Percentiles rank a stretch among this genome's conserved stretches.
Conservation (phyloP, 2,113 vertebrate species). For the Phodopus roborovskii region DNA sequence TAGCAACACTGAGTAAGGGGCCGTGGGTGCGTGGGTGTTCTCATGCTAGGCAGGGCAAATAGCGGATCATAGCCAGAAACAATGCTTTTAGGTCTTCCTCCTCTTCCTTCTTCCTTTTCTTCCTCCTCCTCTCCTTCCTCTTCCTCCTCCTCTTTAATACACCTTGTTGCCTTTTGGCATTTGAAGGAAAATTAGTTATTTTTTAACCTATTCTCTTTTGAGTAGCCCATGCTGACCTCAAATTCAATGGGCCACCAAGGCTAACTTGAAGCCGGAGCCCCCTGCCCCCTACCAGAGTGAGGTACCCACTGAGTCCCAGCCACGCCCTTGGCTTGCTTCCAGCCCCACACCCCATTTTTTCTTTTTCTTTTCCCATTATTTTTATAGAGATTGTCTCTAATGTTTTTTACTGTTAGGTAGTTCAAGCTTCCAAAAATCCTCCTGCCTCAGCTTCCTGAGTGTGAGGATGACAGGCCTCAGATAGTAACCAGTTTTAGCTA, state of each 20-base stretch:
- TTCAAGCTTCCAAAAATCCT: not conserved
- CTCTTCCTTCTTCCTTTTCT: not conserved
- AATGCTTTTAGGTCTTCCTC: not conserved
- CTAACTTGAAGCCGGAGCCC: not conserved
- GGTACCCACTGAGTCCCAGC: not conserved
- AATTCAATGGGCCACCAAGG: too few relatives aligned
- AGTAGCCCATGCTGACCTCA: not conserved
- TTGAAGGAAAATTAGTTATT: not conserved
- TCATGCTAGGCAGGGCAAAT: not conserved
- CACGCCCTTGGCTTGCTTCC: not conserved
- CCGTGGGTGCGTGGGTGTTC: not conserved
- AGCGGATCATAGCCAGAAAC: not conserved
- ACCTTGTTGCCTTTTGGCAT: not conserved
- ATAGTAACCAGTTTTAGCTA: not conserved
- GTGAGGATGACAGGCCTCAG: not conserved
- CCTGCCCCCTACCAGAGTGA: too few relatives aligned
- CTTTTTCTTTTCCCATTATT: not conserved
- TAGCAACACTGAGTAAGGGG: constrained; percentile 64
- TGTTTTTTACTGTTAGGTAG: not conserved
- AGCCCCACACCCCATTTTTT: not conserved
- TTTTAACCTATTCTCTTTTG: not conserved
- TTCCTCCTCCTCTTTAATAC: not conserved
- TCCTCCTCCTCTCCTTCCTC: not conserved
- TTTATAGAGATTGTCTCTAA: not conserved
- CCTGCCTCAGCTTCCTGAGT: not conserved